Evolutionary conservation across 2,113 vertebrate genomes (phyloP), one percentile per base, ranked within the genome.

Genomic region (Vidua chalybeata): DNA sequence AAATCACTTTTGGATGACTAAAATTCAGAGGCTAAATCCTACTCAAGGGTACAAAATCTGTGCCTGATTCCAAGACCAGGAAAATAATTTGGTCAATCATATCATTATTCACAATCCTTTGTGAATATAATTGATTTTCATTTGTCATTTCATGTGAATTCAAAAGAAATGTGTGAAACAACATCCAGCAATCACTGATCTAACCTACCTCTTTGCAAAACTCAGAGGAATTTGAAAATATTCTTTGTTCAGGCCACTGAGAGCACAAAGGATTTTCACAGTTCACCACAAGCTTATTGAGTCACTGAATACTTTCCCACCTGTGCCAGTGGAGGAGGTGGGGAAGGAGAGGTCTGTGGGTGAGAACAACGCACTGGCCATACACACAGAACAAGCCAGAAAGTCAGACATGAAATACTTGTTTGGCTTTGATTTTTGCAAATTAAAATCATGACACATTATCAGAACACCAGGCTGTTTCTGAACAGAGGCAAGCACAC

Each of bases 241-340:
- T 23, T 67, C 79, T 62, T 79, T 55, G 17, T 41, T 49, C 66
- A 62, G 46, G 63, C n/a, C 30, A 15, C 48, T 41, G 51, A 76
- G 66, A 89, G 46, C 24, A 28, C 35, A 61, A 8, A 54, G 58
- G 63, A 71, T 81, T 92, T 91, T 56, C 77, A 31, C 86, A 86
- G 59, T 4, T 90, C 83, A 76, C 76, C 94, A 56, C 41, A 64
- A 86, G 55, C 55, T 76, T 48, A 33, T 52, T 55, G 62, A 85
- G 68, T 27, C 69, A 19, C 56, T 63, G 73, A 76, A 37, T 61
- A 30, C 31, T 92, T 93, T 75, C 27, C 66, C 69, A 81, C 41
- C 51, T 69, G 62, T 59, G 52, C 33, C 79, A 62, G 19, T 0
- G 3, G 15, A 59, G 67, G 27, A 72, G 67, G 62, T 0, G 0